These are phyloP conservation scores for Ceryle rudis DNA, from an alignment of 2,797 vertebrate species.

Conservation along the genomic window DNA sequence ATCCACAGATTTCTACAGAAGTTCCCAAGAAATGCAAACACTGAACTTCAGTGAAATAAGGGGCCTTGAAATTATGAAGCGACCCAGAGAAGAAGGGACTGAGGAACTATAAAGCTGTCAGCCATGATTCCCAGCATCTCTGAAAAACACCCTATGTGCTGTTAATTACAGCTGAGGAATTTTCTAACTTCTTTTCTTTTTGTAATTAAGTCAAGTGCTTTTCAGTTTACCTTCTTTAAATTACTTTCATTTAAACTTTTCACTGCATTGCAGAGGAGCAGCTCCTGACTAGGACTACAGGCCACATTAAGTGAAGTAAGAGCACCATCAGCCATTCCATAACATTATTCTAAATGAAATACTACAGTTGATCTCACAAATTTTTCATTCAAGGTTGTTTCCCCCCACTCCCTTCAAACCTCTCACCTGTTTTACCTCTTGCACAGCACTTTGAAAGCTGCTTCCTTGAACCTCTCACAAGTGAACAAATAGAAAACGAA, in stretches of 20 bases:
- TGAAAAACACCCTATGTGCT: background rate
- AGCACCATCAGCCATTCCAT: background rate
- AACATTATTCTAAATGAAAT: background rate
- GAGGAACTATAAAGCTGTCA: background rate
- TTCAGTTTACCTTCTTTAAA: background rate
- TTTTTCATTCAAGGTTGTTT: background rate
- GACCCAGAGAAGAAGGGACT: background rate
- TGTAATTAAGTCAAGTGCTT: background rate
- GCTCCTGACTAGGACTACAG: background rate
- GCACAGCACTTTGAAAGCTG: background rate
- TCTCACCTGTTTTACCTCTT: background rate
- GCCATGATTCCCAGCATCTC: background rate
- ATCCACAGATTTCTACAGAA: background rate
- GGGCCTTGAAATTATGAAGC: background rate
- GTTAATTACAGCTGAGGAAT: background rate
- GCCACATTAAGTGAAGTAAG: background rate
- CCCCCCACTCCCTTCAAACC: background rate
- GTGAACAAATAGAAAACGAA: conserved; percentile 29
- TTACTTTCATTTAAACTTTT: background rate
- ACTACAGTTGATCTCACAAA: background rate
- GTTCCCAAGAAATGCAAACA: background rate
- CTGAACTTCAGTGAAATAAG: background rate
- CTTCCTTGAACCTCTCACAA: background rate
- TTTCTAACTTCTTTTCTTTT: background rate
- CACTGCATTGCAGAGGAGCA: background rate